These are phyloP conservation scores for Megaceryle maxima DNA, from an alignment of 2,113 vertebrate species.

Conservation along the genomic window DNA sequence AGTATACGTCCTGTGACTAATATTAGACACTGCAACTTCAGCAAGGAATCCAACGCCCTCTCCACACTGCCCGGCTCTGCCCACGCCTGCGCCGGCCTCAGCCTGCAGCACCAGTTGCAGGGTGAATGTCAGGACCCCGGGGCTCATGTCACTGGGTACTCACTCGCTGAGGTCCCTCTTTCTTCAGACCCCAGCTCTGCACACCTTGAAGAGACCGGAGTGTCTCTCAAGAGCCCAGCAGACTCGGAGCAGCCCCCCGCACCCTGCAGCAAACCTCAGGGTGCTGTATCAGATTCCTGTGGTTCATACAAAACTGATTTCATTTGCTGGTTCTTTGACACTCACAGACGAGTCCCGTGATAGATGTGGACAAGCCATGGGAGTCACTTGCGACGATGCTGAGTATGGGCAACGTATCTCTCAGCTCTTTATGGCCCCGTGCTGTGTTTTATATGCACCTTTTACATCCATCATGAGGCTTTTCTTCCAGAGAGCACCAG, in stretches of 20 bases:
- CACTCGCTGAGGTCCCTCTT: background rate
- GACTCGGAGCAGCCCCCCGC: background rate
- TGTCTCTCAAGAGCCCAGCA: background rate
- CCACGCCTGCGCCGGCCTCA: background rate
- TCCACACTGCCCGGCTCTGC: background rate
- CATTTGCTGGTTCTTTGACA: too few relatives aligned
- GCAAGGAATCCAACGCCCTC: background rate
- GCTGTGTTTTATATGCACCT: too few relatives aligned
- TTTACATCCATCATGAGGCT: background rate
- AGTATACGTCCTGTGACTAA: background rate
- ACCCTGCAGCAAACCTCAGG: background rate
- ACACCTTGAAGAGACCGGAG: background rate
- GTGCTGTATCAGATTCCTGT: too few relatives aligned
- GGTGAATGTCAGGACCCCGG: background rate
- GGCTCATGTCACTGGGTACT: background rate
- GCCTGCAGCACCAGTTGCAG: background rate
- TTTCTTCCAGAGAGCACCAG: background rate
- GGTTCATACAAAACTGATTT: too few relatives aligned
- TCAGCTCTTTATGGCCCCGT: too few relatives aligned
- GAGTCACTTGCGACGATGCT: too few relatives aligned
- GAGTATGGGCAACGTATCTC: too few relatives aligned
- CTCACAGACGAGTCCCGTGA: too few relatives aligned
- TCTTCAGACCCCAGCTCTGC: background rate
- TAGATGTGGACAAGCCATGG: too few relatives aligned
- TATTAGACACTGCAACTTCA: slow-evolving; percentile 15